Evolutionary conservation across 2,888 invertebrate species (phyloP).

Genomic region (Sepioteuthis lessoniana): DNA sequence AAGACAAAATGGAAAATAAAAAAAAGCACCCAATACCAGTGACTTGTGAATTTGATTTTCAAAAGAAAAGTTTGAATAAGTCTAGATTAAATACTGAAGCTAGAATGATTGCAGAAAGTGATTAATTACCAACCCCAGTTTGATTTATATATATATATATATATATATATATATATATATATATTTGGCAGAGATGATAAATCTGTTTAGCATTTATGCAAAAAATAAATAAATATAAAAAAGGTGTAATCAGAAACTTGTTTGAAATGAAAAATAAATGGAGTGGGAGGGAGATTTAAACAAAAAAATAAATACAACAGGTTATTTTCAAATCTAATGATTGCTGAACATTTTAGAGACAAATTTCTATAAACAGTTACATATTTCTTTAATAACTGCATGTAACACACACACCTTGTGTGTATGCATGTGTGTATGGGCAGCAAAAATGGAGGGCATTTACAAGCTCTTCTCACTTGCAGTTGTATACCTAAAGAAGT

Average conservation of each 20-base stretch:
- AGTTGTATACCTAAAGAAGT: not conserved
- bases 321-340: not conserved
- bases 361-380: not conserved
- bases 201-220: not conserved
- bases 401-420: too few species aligned
- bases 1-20: not conserved
- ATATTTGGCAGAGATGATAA: slow-evolving; percentile 4
- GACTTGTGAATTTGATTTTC: not conserved
- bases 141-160: not conserved
- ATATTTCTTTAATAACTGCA: too few species aligned
- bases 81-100: not conserved
- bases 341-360: not conserved
- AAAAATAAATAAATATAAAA: not conserved
- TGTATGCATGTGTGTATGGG: too few species aligned
- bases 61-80: not conserved
- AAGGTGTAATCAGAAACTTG: not conserved
- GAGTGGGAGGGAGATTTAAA: not conserved
- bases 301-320: not conserved
- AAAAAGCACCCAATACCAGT: not conserved
- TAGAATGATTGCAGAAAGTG: not conserved
- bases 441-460: too few species aligned
- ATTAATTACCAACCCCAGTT: not conserved
- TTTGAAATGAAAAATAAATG: not conserved
- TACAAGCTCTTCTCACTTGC: too few species aligned
- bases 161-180: too few species aligned